A percentile compares a stretch with the other conserved stretches of the same genome.
Evolutionary conservation across 2,113 vertebrate genomes (phyloP).

Genomic region (Eolophus roseicapilla): DNA sequence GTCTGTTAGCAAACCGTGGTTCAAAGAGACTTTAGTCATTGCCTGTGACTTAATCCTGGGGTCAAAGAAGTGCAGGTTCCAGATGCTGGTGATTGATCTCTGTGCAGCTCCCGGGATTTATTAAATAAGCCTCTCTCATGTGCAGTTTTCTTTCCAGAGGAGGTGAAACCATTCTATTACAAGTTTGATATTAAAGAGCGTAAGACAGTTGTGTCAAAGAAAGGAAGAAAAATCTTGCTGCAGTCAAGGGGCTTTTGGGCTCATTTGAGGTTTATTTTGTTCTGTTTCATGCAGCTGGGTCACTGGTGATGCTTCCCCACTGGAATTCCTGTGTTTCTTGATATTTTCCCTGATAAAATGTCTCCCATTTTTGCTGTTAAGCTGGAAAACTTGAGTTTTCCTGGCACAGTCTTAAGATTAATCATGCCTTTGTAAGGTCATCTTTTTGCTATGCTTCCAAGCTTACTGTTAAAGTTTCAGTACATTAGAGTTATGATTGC

Average conservation of each 20-base stretch:
- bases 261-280: background rate
- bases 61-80: background rate
- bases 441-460: constrained; percentile 40
- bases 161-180: background rate
- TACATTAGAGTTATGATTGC: constrained; percentile 47
- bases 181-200: background rate
- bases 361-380: background rate
- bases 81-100: background rate
- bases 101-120: background rate
- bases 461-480: constrained; percentile 54
- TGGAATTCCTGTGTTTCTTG: background rate
- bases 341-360: background rate
- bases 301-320: background rate
- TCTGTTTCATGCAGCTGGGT: background rate
- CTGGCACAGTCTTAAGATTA: background rate
- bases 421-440: constrained; percentile 4
- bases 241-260: background rate
- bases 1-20: background rate
- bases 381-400: background rate
- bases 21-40: background rate
- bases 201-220: background rate
- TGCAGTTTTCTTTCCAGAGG: background rate
- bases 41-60: background rate
- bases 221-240: background rate
- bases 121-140: background rate